Conservation (phyloP, 2,113 vertebrate species). For the Albula goreensis region DNA sequence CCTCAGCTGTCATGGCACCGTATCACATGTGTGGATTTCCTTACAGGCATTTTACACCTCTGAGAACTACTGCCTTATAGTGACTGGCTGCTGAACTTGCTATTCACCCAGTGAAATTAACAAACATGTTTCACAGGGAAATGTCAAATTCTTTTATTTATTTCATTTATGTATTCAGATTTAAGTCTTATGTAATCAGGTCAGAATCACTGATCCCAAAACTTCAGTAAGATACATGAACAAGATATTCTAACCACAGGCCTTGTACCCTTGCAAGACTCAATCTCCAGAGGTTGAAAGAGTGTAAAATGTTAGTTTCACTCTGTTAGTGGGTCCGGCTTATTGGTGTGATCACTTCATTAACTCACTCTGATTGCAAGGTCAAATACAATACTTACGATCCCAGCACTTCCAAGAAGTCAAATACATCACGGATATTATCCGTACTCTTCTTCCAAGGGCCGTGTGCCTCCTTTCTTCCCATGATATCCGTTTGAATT, state of each 20-base stretch:
- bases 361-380: neutral
- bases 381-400: conserved; percentile 76
- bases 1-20: neutral
- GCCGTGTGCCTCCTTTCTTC: conserved; percentile 78
- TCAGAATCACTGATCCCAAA: too few species aligned
- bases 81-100: neutral
- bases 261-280: neutral
- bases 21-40: neutral
- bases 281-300: neutral
- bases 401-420: conserved; percentile 88
- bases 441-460: conserved; percentile 88
- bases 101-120: neutral
- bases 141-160: too few species aligned
- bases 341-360: too few species aligned
- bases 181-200: too few species aligned
- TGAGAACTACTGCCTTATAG: neutral
- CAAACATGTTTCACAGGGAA: neutral
- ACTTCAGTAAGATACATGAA: too few species aligned
- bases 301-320: too few species aligned
- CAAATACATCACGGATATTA: conserved; percentile 88
- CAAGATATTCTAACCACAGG: neutral
- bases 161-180: too few species aligned
- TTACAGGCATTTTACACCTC: neutral
- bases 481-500: conserved; percentile 78
- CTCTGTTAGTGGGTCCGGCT: neutral